phyloP scores from a whole-genome alignment of 37 sponge, comb jelly and placozoan species.

The Sycon ciliatum region DNA sequence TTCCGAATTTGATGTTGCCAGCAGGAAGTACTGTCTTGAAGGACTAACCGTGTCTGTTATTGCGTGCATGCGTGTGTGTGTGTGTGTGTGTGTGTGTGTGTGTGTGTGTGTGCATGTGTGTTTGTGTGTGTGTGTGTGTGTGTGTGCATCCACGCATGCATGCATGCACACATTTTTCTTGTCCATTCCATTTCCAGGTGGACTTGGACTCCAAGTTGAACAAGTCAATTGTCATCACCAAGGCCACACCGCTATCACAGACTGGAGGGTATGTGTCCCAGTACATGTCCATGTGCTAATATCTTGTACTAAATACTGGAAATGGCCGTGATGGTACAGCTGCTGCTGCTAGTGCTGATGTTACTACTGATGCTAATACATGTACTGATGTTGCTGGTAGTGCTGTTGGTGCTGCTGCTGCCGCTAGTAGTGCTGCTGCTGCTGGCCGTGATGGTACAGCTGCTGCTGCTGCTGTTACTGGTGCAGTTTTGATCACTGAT shows the following conservation, averaged over 20 bases:
- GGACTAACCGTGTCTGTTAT: neutral
- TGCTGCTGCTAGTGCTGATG: too few species aligned
- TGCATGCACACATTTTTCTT: neutral
- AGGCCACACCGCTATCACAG: constrained; percentile 68
- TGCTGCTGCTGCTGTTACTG: too few species aligned
- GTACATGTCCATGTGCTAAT: neutral
- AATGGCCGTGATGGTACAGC: too few species aligned
- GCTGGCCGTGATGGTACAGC: too few species aligned
- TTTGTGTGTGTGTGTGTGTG: neutral
- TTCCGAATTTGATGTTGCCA: too few species aligned
- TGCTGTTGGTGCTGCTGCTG: too few species aligned
- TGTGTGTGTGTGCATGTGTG: neutral
- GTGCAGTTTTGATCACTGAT: too few species aligned
- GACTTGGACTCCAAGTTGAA: constrained; percentile 87
- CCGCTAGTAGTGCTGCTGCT: too few species aligned
- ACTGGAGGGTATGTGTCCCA: constrained; percentile 64
- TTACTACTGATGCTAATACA: too few species aligned
- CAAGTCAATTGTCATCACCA: constrained; percentile 77
- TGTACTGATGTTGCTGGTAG: too few species aligned
- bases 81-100: constrained; percentile 1
- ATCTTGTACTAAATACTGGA: neutral
- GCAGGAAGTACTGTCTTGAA: too few species aligned
- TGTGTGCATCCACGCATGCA: neutral
- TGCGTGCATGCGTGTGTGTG: neutral
- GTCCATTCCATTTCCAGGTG: constrained; percentile 38